Conservation (phyloP, 2,113 vertebrate genomes). For the Pao palembangensis region DNA sequence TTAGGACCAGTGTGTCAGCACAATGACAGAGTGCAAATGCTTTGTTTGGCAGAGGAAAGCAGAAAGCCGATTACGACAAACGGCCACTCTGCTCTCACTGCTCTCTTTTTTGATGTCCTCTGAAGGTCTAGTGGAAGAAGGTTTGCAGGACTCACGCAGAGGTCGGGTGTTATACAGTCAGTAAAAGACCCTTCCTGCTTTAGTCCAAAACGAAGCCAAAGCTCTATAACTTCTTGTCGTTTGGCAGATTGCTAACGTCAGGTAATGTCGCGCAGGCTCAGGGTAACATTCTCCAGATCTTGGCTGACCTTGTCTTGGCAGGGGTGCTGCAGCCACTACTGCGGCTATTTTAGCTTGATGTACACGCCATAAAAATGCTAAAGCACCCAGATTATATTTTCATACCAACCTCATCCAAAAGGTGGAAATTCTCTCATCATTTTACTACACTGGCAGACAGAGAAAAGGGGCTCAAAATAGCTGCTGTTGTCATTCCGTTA, state of each 20-base stretch:
- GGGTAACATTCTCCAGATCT: too few relatives aligned
- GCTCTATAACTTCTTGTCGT: too few relatives aligned
- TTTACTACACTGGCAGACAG: background rate
- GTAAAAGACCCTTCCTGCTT: background rate
- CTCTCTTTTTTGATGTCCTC: conserved; percentile 26
- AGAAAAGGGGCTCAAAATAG: background rate
- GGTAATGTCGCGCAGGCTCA: too few relatives aligned
- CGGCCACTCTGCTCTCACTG: conserved; percentile 33
- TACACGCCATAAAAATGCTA: too few relatives aligned
- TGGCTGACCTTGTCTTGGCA: too few relatives aligned
- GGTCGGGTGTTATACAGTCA: background rate
- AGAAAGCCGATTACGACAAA: conserved; percentile 75
- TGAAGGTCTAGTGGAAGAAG: conserved; percentile 22
- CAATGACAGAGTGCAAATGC: conserved; percentile 65
- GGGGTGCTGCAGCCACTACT: too few relatives aligned
- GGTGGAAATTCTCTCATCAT: background rate
- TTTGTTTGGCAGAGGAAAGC: conserved; percentile 74
- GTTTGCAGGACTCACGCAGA: background rate
- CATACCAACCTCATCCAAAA: too few relatives aligned
- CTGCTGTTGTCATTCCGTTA: background rate
- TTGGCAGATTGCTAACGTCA: too few relatives aligned
- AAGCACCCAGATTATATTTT: too few relatives aligned
- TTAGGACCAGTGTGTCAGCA: conserved; percentile 72
- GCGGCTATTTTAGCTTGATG: too few relatives aligned
- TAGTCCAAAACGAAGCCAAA: too few relatives aligned